Evolutionary conservation across 2,888 invertebrate genomes (phyloP).

Genomic region (Osmoderma eremita): DNA sequence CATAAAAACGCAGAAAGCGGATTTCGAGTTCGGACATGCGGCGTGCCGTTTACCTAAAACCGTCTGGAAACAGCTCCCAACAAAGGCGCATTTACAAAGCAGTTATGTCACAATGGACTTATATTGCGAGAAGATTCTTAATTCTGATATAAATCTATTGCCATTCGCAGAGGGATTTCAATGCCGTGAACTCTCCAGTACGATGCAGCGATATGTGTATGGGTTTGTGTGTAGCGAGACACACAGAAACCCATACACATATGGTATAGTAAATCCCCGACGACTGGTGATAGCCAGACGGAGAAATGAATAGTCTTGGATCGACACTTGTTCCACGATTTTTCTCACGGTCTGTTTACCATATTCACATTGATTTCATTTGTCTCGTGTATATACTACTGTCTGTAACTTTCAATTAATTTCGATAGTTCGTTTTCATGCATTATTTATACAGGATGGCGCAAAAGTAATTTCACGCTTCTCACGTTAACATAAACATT

Average conservation of each 20-base stretch:
- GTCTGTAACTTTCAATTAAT: too few species aligned
- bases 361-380: constrained; percentile 1
- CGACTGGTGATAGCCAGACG: constrained; percentile 17
- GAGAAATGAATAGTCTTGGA: constrained; percentile 39
- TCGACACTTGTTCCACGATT: constrained; percentile 44
- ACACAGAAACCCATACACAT: too few species aligned
- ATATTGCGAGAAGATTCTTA: constrained; percentile 38
- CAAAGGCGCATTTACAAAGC: constrained; percentile 37
- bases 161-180: constrained; percentile 34
- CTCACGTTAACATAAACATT: too few species aligned
- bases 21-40: constrained; percentile 36
- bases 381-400: too few species aligned
- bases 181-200: constrained; percentile 16
- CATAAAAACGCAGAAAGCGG: constrained; percentile 35
- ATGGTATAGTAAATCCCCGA: constrained; percentile 14
- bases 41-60: constrained; percentile 37
- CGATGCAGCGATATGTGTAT: not conserved
- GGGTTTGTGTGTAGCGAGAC: too few species aligned
- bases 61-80: constrained; percentile 31
- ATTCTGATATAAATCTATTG: constrained; percentile 37
- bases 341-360: constrained; percentile 43
- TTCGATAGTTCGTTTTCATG: too few species aligned
- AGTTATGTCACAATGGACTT: constrained; percentile 38
- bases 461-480: too few species aligned
- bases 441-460: too few species aligned